These are phyloP conservation scores for Dicyema japonicum DNA, from an alignment of 1,140 invertebrate genomes.

Conservation along the genomic window DNA sequence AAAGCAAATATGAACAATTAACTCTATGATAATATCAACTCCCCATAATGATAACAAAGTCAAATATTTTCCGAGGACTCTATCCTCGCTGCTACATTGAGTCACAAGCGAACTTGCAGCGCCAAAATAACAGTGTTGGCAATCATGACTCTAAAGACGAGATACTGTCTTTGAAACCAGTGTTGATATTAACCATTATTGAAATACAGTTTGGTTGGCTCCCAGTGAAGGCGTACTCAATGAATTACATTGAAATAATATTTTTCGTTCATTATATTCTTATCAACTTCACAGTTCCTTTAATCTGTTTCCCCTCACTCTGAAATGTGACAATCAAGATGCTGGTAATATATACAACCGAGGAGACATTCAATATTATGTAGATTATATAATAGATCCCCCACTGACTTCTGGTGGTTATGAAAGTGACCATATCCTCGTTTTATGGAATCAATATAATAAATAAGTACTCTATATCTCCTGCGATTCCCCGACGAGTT, in stretches of 20 bases:
- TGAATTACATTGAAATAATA: constrained; percentile 54
- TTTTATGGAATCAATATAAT: constrained; percentile 77
- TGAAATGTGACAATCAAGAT: constrained; percentile 95
- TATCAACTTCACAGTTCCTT: constrained; percentile 94
- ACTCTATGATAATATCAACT: constrained; percentile 49
- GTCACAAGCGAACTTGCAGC: constrained; percentile 33
- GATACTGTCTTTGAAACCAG: constrained; percentile 87
- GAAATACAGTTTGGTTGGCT: constrained; percentile 77
- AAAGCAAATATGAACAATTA: constrained; percentile 1
- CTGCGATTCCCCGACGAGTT: constrained; percentile 62
- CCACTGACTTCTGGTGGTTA: constrained; percentile 80
- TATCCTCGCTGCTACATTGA: neutral
- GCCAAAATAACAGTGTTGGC: constrained; percentile 83
- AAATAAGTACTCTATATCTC: constrained; percentile 43
- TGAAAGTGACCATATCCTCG: constrained; percentile 76
- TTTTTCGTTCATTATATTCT: constrained; percentile 41
- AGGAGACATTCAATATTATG: constrained; percentile 49
- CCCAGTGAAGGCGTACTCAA: constrained; percentile 91
- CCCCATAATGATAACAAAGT: constrained; percentile 91
- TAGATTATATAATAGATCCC: constrained; percentile 95
- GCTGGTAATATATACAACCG: constrained; percentile 99
- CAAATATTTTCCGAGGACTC: constrained; percentile 87
- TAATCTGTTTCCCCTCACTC: constrained; percentile 96
- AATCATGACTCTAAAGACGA: constrained; percentile 86
- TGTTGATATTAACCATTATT: constrained; percentile 89